Evolutionary conservation across 2,113 vertebrate species (phyloP), one percentile per base, ranked within the genome.

Genomic region (Nannobrachium achirus): DNA sequence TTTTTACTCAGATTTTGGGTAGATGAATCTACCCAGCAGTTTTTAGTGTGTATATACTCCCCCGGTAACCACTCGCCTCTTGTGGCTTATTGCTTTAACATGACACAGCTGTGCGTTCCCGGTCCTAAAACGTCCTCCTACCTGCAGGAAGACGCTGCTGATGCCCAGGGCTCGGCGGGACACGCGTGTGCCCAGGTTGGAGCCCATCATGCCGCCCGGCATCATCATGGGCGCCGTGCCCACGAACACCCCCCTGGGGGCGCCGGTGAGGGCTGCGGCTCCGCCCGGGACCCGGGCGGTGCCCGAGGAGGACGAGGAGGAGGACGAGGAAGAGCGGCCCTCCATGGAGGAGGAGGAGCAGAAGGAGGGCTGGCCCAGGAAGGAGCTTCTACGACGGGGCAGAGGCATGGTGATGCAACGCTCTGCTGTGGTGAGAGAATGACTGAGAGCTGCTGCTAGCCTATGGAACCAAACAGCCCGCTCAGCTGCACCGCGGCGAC

Each of bases 161-260:
- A 98, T 96, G 64, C 96, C 95, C 82, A 99, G 89, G 42, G 95
- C 96, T 13, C 96, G 89, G 63, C 96, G 94, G 66, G 95, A 97
- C 75, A 98, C 93, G 0, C 94, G 92, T 1, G 95, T 92, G 49
- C 95, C 95, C 77, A 96, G 82, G 39, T 91, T 87, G 63, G 93
- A 91, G 19, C 89, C 66, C 6, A 2, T 76, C 77, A n/a, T n/a
- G 0, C 89, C 90, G 6, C 25, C 25, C 25, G 3, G 25, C 25
- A 33, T 33, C 5, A 56, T n/a, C 0, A 85, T 82, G 42, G 93
- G 90, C 0, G 77, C 83, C 0, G 82, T 82, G 56, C 95, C 94
- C 73, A 97, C 92, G 0, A 93, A 95, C 68, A 95, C 94, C 0
- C 94, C 93, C 0, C 93, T 91, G 0, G 89, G 80, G 18, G 88